Evolutionary conservation across 2,888 invertebrate genomes (phyloP), one percentile per base, ranked within the genome.

Genomic region (Ochlodes sylvanus): DNA sequence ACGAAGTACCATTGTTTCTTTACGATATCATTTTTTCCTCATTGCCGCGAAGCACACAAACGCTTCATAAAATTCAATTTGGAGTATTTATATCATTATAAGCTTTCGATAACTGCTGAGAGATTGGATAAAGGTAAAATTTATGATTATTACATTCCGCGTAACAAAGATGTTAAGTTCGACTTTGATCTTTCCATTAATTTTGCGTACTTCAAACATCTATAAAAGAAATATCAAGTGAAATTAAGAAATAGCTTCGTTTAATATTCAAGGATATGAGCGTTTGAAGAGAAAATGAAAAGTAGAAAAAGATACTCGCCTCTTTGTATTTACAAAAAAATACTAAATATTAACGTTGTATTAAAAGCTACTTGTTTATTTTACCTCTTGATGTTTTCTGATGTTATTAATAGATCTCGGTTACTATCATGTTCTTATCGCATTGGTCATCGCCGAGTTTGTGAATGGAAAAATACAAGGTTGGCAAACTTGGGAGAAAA

Each of bases 131-230:
- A 44, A 47, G 34, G 34, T 61, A 17, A 42, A 47, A 47, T 61
- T 21, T 61, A 52, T 52, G 50, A 52, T 52, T 52, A 52, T 38
- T 62, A 52, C 62, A 62, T 62, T 52, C n/a, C 52, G n/a, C 19
- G 19, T 12, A 19, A 62, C 62, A 38, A 61, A 47, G 27, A 57
- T 41, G 19, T 42, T 17, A 32, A 52, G 62, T 34, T 50, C 0
- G 7, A 15, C 62, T 62, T 62, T 62, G 52, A 62, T 62, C 62
- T 52, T 19, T 9, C 32, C 50, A 19, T 62, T 52, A 50, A 62
- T 52, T 47, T 52, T 52, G n/a, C 19, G 12, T 44, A 17, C 15
- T 62, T 52, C 38, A 19, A 62, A 27, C 17, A 62, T 17, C 44
- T 32, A 34, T 44, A 44, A 60, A 34, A 60, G 58, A 47, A 47